Percentiles rank a stretch among this genome's conserved stretches.
phyloP scores from a whole-genome alignment of 1,140 invertebrate genomes.

The Caenorhabditis briggsae region DNA sequence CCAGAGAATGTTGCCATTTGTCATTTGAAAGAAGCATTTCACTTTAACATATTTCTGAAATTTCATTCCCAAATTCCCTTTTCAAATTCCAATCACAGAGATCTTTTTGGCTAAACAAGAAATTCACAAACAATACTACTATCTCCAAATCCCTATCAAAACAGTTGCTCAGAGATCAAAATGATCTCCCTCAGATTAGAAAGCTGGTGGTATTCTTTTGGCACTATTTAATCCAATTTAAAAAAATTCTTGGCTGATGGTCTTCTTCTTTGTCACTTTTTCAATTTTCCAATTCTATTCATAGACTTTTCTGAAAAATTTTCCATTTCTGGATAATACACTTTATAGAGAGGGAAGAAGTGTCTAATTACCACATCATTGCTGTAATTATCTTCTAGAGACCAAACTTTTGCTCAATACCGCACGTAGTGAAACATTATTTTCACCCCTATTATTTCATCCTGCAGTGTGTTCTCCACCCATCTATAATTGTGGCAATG shows the following conservation, averaged over 20 bases:
- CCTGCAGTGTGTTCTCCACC: not conserved
- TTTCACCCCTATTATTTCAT: not conserved
- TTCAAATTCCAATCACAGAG: not conserved
- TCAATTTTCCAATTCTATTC: not conserved
- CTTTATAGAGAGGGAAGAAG: not conserved
- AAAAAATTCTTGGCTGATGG: not conserved
- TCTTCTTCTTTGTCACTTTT: not conserved
- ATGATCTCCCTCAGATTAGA: not conserved
- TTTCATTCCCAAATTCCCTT: too few relatives aligned
- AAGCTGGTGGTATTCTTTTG: not conserved
- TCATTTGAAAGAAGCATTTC: too few relatives aligned
- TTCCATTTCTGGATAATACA: not conserved
- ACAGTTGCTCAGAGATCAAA: not conserved
- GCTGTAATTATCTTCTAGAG: not conserved
- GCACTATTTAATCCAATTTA: not conserved
- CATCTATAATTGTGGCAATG: too few relatives aligned
- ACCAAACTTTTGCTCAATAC: not conserved
- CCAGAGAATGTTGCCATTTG: too few relatives aligned
- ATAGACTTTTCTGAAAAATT: not conserved
- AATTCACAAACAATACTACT: not conserved
- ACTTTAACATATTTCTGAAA: too few relatives aligned
- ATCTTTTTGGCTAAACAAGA: not conserved
- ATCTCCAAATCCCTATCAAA: not conserved
- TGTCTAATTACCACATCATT: constrained; percentile 18
- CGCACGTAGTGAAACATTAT: not conserved